Conservation (phyloP, 2,797 vertebrate species). For the Rhodeus uyekii region DNA sequence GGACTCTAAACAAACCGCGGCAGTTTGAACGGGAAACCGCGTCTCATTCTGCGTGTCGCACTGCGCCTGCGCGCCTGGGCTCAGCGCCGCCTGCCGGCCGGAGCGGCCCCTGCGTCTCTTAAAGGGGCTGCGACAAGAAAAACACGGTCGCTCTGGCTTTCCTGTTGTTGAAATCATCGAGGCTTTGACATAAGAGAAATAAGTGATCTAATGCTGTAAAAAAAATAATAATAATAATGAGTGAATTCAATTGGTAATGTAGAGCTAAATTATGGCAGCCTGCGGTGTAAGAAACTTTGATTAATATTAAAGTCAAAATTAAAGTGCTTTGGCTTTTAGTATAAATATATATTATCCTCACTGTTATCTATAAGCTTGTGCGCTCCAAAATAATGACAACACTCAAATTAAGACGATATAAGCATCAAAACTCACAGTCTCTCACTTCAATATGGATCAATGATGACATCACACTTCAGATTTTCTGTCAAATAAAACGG, state of each 20-base stretch:
- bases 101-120: background rate
- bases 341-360: no score
- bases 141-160: background rate
- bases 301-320: background rate
- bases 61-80: background rate
- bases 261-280: background rate
- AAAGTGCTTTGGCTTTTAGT: no score
- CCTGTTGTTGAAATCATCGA: no score
- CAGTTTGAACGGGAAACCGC: slow-evolving; percentile 9
- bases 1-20: slow-evolving; percentile 30
- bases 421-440: no score
- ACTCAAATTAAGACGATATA: no score
- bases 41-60: background rate
- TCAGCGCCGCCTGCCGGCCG: slow-evolving; percentile 1
- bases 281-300: background rate
- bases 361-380: no score
- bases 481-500: no score
- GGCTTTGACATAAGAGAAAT: background rate
- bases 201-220: background rate
- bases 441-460: no score
- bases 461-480: no score
- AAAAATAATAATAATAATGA: no score
- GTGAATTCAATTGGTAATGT: background rate
- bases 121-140: background rate
- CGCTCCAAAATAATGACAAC: no score